Percentiles rank a stretch among this genome's conserved stretches.
phyloP scores from a whole-genome alignment of 2,888 invertebrate species.

The Trimorus sp. region DNA sequence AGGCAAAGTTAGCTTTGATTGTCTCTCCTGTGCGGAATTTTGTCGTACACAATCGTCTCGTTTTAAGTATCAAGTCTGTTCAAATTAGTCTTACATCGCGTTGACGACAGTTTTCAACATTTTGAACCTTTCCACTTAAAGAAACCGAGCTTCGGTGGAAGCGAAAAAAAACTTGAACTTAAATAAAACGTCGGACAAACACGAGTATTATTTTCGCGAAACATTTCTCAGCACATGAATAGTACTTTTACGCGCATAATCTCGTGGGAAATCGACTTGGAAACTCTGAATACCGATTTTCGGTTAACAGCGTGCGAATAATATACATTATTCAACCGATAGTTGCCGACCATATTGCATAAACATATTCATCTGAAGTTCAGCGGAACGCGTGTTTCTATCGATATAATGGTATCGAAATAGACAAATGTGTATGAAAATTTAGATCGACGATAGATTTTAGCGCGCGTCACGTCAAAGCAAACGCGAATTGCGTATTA shows the following conservation, averaged over 20 bases:
- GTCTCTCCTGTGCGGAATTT: too few species aligned
- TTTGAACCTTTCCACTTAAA: too few species aligned
- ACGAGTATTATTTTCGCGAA: too few species aligned
- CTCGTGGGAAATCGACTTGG: constrained; percentile 61
- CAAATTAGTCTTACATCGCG: too few species aligned
- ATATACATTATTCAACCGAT: constrained; percentile 65
- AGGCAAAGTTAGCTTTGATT: neutral
- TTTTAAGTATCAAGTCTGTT: too few species aligned
- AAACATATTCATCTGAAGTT: constrained; percentile 61
- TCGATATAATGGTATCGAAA: constrained; percentile 37
- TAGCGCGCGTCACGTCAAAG: constrained; percentile 47
- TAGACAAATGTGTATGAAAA: constrained; percentile 57
- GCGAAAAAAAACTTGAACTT: too few species aligned
- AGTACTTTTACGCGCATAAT: constrained; percentile 43
- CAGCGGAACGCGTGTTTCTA: constrained; percentile 47
- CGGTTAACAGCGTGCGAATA: constrained; percentile 47
- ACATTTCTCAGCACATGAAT: neutral
- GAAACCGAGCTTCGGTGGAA: too few species aligned
- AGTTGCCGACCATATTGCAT: constrained; percentile 58
- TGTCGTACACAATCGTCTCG: too few species aligned
- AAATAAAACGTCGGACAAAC: too few species aligned
- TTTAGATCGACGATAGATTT: constrained; percentile 48
- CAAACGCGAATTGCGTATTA: constrained; percentile 42
- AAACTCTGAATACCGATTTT: constrained; percentile 62
- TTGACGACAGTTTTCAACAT: too few species aligned